Conservation (phyloP, 2,113 vertebrate species). For the Urocolius indicus region DNA sequence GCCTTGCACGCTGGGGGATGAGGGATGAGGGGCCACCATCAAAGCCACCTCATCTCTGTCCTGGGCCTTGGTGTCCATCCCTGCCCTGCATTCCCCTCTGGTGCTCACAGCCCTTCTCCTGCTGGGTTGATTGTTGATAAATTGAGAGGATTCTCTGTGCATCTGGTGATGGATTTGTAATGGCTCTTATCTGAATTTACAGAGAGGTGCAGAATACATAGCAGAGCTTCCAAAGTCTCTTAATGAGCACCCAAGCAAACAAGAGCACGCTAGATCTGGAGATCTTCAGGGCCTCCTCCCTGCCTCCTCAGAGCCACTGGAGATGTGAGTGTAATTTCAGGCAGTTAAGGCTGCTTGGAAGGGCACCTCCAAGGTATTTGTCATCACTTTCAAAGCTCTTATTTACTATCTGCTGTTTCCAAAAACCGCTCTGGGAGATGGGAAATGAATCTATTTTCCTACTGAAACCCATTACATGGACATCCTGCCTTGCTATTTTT, state of each 20-base stretch:
- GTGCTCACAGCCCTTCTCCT: not conserved
- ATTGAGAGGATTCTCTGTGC: not conserved
- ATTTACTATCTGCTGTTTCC: not conserved
- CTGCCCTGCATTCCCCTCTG: not conserved
- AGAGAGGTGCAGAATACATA: not conserved
- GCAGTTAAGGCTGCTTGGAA: not conserved
- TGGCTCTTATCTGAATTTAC: conserved; percentile 20
- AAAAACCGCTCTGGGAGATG: not conserved
- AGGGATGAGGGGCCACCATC: not conserved
- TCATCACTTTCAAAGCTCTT: conserved; percentile 1
- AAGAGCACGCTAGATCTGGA: not conserved
- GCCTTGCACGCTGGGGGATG: not conserved
- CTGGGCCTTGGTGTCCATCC: not conserved
- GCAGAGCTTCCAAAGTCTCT: not conserved
- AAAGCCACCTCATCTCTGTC: not conserved
- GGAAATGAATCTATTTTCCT: conserved; percentile 33
- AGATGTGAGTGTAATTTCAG: not conserved
- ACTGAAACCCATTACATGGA: not conserved
- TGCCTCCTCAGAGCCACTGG: not conserved
- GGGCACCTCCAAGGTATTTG: conserved; percentile 18
- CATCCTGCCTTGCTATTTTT: not conserved
- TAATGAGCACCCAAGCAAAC: conserved; percentile 18
- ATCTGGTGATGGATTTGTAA: conserved; percentile 27
- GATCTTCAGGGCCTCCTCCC: not conserved
- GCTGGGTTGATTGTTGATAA: not conserved